Evolutionary conservation across 2,797 vertebrate species (phyloP), one percentile per base, ranked within the genome.

Genomic region (Pantherophis vulpinus): DNA sequence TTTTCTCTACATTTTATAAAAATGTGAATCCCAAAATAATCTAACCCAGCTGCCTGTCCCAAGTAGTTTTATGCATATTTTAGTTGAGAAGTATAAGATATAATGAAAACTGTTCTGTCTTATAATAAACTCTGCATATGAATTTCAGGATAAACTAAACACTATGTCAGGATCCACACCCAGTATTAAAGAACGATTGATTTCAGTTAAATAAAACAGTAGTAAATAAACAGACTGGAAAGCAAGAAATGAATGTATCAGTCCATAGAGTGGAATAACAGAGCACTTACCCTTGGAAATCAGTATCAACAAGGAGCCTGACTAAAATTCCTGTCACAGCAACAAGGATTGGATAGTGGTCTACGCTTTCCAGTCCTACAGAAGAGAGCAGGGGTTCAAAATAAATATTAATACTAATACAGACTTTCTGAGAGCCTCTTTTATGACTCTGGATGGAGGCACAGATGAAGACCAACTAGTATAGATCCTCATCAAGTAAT

Each of bases 291-390:
- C 98, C 98, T 60, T 98, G 98, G 94, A 96, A 95, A 60, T 98
- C 98, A 70, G 98, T 98, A 61, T 99, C 99, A 95, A 99, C 98
- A 93, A 99, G 98, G 86, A 99, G 97, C 70, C 97, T 98, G 54
- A 99, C 98, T 95, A 99, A 97, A 96, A 99, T 99, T 87, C 99
- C 99, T 0, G 99, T 99, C 90, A 99, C 99, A 0, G 99, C 99
- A 94, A 99, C 99, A 23, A 99, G 98, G 95, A 99, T 99, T 47
- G 99, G 99, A 95, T 99, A 99, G 96, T 99, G 99, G 97, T 99
- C 99, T 83, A 99, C 99, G 0, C 99, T 99, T 96, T 99, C 99
- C 96, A 99, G 97, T 90, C 99, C 99, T 99, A 14, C 0, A 14
- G 63, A 93, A 87, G 86, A 92, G 88, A 94, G 86, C 47, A 66